Base-by-base conservation (phyloP, 2,888 invertebrate species). In the Alloplasta piceator region DNA sequence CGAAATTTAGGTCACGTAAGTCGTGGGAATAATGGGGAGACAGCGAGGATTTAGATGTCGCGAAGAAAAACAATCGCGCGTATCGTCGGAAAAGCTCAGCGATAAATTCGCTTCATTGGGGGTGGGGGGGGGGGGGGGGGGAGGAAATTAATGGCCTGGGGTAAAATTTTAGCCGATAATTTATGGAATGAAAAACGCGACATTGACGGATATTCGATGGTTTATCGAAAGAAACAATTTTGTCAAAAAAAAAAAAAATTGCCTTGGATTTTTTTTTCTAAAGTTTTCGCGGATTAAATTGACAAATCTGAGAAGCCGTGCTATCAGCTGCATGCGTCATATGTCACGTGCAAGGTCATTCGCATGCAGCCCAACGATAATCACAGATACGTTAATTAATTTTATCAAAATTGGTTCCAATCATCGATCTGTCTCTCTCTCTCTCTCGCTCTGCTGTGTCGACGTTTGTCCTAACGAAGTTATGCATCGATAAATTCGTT, bases 381-480 rank as follows among this genome's bases (percentile, higher is more conserved):
- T 46, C 48, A 60, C 58, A 12, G 56, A 75, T 58, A 64, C 60
- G 52, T 60, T 71, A 71, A 55, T 75, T 76, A 80, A 80, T 76
- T 76, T 39, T 12, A 63, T 72, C 61, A 72, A 67, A 76, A 56
- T 55, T 46, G 36, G 67, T 67, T 61, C 46, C 46, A 43, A 71
- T 76, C 71, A 66, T 71, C 75, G 74, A 70, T 73, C 55, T 48
- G 64, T 9, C 41, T 10, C 2, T 6, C 61, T 41, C 14, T 4
- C 16, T 43, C 52, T 12, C 52, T 52, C 52, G 52, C 7, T 52
- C 6, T 52, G 12, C 14, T 3, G n/a, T n/a, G n/a, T n/a, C n/a
- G n/a, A 7, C 43, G 43, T 14, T 52, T 14, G 5, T 14, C 14
- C 60, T 75, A 75, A 75, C 60, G 74, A 75, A 60, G 50, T 75